Conservation (phyloP, 2,113 vertebrate species). For the Upupa epops region DNA sequence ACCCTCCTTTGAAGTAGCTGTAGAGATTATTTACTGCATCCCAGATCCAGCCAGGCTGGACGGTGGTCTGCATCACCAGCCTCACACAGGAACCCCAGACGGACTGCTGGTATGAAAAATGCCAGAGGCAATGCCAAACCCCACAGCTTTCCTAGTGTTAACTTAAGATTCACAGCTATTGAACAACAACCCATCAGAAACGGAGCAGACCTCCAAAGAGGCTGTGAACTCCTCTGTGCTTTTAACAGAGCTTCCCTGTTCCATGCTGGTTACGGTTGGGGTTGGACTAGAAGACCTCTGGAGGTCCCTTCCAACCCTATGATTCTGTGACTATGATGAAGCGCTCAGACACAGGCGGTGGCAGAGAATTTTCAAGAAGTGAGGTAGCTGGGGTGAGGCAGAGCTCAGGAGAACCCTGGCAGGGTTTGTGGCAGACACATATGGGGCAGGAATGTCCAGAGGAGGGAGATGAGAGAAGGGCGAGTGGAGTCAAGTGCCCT, state of each 20-base stretch:
- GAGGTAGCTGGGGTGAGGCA: background rate
- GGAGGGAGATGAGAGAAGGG: background rate
- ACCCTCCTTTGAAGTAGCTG: no score
- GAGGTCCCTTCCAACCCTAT: no score
- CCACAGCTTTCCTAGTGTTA: background rate
- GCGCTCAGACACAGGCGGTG: background rate
- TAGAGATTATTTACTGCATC: slow-evolving; percentile 11
- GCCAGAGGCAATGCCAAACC: background rate
- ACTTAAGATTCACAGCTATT: background rate
- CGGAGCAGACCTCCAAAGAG: background rate
- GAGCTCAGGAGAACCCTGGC: background rate
- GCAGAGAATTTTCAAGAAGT: background rate
- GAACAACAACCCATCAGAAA: background rate
- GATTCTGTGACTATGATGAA: background rate
- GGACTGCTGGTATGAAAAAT: background rate
- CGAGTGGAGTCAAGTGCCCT: background rate
- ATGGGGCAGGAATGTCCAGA: background rate
- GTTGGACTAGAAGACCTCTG: no score
- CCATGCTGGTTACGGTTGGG: background rate
- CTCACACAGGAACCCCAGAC: background rate
- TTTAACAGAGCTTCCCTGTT: background rate
- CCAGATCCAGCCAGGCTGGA: background rate
- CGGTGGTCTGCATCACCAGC: background rate
- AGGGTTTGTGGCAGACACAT: background rate
- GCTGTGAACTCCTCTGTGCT: background rate